These are phyloP conservation scores for Mylabris phalerata DNA, from an alignment of 1,140 invertebrate species.

Conservation along the genomic window DNA sequence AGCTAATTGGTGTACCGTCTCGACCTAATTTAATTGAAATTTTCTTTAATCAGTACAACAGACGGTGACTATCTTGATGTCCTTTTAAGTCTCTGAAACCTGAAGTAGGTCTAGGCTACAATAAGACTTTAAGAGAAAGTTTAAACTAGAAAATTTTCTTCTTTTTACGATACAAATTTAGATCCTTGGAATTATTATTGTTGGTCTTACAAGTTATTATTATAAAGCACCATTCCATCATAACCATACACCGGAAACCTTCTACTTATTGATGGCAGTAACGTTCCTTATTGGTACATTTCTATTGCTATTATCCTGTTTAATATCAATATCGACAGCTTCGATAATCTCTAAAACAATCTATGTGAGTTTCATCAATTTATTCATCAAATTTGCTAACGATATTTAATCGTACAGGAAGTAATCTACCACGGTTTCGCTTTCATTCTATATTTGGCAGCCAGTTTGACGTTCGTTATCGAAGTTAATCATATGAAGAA, in stretches of 20 bases:
- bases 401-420: conserved; percentile 49
- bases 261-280: conserved; percentile 63
- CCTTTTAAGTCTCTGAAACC: too few species aligned
- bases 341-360: conserved; percentile 76
- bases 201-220: conserved; percentile 61
- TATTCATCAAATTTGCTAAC: background rate
- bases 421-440: conserved; percentile 69
- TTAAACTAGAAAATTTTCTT: too few species aligned
- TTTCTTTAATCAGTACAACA: too few species aligned
- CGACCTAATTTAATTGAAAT: too few species aligned
- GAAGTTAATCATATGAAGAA: conserved; percentile 48
- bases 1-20: too few species aligned
- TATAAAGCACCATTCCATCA: conserved; percentile 28
- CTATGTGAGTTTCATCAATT: conserved; percentile 60
- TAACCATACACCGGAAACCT: conserved; percentile 52
- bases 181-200: conserved; percentile 64
- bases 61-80: too few species aligned
- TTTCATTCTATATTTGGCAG: conserved; percentile 59
- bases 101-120: too few species aligned
- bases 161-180: conserved; percentile 42
- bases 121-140: too few species aligned
- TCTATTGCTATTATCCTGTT: conserved; percentile 62
- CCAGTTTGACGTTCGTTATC: conserved; percentile 57
- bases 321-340: conserved; percentile 67
- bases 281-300: conserved; percentile 72